phyloP scores from a whole-genome alignment of 2,888 invertebrate species.

The Agrotis exclamationis region DNA sequence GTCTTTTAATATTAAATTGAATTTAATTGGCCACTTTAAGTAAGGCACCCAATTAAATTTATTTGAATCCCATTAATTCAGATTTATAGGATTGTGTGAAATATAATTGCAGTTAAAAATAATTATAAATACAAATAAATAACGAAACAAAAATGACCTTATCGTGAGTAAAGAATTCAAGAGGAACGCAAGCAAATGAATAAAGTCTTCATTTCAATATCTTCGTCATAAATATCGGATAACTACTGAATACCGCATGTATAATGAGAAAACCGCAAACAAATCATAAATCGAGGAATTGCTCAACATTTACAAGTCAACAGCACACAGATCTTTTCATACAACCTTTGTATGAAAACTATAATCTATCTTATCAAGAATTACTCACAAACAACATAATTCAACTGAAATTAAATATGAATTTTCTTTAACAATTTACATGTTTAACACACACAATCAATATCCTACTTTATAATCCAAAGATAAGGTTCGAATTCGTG shows the following conservation, averaged over 20 bases:
- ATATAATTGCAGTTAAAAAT: slow-evolving; percentile 5
- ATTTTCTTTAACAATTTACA: slow-evolving; percentile 70
- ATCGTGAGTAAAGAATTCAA: slow-evolving; percentile 40
- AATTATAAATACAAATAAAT: slow-evolving; percentile 38
- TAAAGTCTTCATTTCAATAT: slow-evolving; percentile 60
- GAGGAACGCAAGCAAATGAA: slow-evolving; percentile 45
- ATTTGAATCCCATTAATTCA: slow-evolving; percentile 28
- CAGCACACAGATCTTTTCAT: slow-evolving; percentile 44
- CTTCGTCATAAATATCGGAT: slow-evolving; percentile 56
- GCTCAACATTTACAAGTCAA: slow-evolving; percentile 78
- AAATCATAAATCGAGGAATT: slow-evolving; percentile 60
- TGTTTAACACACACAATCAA: slow-evolving; percentile 50
- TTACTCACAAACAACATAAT: slow-evolving; percentile 76
- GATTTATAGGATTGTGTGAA: too few relatives aligned
- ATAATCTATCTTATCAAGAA: slow-evolving; percentile 75
- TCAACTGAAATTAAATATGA: slow-evolving; percentile 81
- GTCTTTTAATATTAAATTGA: slow-evolving; percentile 7
- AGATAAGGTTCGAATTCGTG: slow-evolving; percentile 70
- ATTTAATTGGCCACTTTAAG: slow-evolving; percentile 15
- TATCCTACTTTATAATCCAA: slow-evolving; percentile 64
- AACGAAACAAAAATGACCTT: slow-evolving; percentile 41
- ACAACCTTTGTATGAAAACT: slow-evolving; percentile 57
- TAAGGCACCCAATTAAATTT: slow-evolving; percentile 23
- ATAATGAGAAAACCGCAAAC: slow-evolving; percentile 53
- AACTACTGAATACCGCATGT: slow-evolving; percentile 46